Percentiles rank a stretch among this genome's conserved stretches.
phyloP scores from a whole-genome alignment of 2,113 vertebrate genomes.

The Neogobius melanostomus region DNA sequence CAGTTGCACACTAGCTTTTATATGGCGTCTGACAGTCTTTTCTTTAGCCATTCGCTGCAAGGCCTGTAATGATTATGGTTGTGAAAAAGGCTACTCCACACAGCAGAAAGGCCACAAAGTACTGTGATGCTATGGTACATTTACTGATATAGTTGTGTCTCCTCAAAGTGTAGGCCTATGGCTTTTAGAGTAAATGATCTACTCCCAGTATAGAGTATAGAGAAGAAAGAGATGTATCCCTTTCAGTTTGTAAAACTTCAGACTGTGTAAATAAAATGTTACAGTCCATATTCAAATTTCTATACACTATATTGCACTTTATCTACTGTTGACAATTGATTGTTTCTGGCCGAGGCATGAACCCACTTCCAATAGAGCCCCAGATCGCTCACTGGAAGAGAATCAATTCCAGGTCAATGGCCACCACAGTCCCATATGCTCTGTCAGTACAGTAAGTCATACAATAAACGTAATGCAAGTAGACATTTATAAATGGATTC shows the following conservation, averaged over 20 bases:
- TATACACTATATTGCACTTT: background rate
- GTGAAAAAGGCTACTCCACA: background rate
- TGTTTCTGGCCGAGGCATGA: slow-evolving; percentile 29
- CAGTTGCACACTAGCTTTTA: no score
- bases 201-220: background rate
- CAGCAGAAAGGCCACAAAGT: background rate
- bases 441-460: slow-evolving; percentile 54
- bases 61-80: background rate
- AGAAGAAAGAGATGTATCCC: background rate
- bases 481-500: slow-evolving; percentile 5
- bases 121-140: background rate
- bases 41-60: background rate
- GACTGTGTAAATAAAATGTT: background rate
- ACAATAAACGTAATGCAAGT: slow-evolving; percentile 22
- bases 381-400: slow-evolving; percentile 22
- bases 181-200: background rate
- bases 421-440: slow-evolving; percentile 32
- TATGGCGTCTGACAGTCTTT: background rate
- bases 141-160: background rate
- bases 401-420: slow-evolving; percentile 70
- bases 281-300: background rate
- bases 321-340: slow-evolving; percentile 21
- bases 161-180: background rate
- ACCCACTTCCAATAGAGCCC: slow-evolving; percentile 19
- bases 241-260: background rate